Conservation (phyloP, 2,113 vertebrate species). For the Lagopus muta region DNA sequence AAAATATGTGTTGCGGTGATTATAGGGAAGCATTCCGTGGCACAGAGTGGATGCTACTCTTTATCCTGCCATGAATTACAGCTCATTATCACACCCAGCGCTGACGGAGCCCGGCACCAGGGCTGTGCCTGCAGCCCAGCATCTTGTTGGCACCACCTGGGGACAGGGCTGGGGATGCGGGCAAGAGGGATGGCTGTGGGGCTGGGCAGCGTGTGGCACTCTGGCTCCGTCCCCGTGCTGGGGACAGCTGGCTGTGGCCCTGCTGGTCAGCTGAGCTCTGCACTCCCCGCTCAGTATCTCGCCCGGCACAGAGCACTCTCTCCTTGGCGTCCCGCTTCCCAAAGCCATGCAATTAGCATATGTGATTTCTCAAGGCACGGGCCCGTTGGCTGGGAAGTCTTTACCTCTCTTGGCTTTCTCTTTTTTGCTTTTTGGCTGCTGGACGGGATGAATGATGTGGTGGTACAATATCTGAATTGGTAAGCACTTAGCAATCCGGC, state of each 20-base stretch:
- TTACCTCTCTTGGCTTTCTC: background rate
- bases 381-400: background rate
- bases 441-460: background rate
- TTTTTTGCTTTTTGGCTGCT: background rate
- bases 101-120: background rate
- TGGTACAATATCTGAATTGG: background rate
- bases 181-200: too few species aligned
- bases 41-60: background rate
- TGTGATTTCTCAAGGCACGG: background rate
- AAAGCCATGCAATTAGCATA: background rate
- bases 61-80: background rate
- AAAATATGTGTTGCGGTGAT: slow-evolving; percentile 48
- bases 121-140: background rate
- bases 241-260: too few species aligned
- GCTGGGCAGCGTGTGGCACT: too few species aligned
- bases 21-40: slow-evolving; percentile 7
- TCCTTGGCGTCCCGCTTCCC: accelerated
- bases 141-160: background rate
- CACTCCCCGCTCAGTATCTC: background rate
- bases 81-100: background rate
- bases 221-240: too few species aligned
- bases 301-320: accelerated
- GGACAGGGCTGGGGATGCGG: background rate
- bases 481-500: background rate
- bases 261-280: too few species aligned